Percentiles rank a stretch among this genome's conserved stretches.
These are phyloP conservation scores for Parasteatoda lunata DNA, from an alignment of 2,888 invertebrate species.

Conservation along the genomic window DNA sequence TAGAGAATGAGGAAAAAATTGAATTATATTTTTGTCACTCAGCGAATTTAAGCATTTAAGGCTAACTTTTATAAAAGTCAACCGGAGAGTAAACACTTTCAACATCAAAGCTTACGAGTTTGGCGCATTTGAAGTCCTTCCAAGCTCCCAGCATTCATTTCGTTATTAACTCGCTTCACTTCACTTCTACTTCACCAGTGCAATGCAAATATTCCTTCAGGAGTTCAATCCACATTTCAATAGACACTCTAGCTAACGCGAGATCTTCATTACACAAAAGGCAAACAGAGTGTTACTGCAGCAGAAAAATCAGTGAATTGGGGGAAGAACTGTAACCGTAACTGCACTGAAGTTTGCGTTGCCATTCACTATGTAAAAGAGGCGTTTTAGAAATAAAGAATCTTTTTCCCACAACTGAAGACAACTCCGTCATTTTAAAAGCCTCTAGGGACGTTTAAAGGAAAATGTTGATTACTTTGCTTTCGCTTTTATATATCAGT, in stretches of 20 bases:
- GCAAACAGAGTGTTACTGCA: constrained; percentile 12
- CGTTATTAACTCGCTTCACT: constrained; percentile 9
- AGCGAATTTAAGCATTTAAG: background rate
- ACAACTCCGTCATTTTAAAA: background rate
- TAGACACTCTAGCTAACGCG: constrained; percentile 10
- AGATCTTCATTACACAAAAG: constrained; percentile 23
- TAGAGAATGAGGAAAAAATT: background rate
- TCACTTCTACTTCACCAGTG: background rate
- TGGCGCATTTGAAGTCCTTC: background rate
- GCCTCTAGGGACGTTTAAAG: background rate
- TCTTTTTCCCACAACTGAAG: constrained; percentile 34
- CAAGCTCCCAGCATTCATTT: constrained; percentile 8
- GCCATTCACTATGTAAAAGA: constrained; percentile 18
- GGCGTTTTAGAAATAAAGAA: constrained; percentile 46
- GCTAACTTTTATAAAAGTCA: constrained; percentile 12
- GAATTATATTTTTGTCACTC: constrained; percentile 13
- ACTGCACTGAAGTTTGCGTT: constrained; percentile 11
- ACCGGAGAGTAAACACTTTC: constrained; percentile 1
- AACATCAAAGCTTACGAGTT: constrained; percentile 1
- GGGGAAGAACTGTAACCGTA: background rate
- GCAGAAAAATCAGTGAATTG: background rate
- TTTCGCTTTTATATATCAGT: background rate
- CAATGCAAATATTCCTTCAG: constrained; percentile 11
- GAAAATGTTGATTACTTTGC: background rate
- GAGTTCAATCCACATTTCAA: constrained; percentile 10